phyloP scores from a whole-genome alignment of 2,888 invertebrate genomes.

The Idaea straminata region DNA sequence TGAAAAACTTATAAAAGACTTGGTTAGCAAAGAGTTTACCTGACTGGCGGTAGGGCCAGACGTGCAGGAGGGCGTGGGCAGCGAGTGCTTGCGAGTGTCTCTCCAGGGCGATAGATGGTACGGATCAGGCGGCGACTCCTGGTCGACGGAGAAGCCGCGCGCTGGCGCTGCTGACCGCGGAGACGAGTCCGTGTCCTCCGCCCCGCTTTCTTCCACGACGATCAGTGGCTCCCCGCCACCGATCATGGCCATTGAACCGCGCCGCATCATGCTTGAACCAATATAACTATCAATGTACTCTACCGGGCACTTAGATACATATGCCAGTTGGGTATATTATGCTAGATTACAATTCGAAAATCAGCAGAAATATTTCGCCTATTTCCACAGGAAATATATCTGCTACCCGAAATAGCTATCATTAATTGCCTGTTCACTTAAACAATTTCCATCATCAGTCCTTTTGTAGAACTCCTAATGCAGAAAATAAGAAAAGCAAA shows the following conservation, averaged over 20 bases:
- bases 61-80: conserved; percentile 91
- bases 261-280: conserved; percentile 79
- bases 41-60: conserved; percentile 93
- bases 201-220: conserved; percentile 89
- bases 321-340: background rate
- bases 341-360: background rate
- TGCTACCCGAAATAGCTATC: background rate
- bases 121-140: conserved; percentile 89
- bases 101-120: conserved; percentile 91
- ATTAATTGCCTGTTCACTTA: background rate
- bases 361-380: background rate
- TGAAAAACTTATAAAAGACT: background rate
- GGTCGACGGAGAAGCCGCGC: conserved; percentile 83
- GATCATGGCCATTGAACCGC: conserved; percentile 82
- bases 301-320: background rate
- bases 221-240: conserved; percentile 87
- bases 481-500: background rate
- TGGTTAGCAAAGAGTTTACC: conserved; percentile 70
- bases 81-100: conserved; percentile 89
- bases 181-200: conserved; percentile 83
- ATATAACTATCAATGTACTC: background rate
- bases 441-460: background rate
- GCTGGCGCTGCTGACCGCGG: conserved; percentile 77
- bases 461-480: background rate
- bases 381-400: background rate